phyloP scores from a whole-genome alignment of 2,797 vertebrate species.

The Pangasius sanitwongsei region DNA sequence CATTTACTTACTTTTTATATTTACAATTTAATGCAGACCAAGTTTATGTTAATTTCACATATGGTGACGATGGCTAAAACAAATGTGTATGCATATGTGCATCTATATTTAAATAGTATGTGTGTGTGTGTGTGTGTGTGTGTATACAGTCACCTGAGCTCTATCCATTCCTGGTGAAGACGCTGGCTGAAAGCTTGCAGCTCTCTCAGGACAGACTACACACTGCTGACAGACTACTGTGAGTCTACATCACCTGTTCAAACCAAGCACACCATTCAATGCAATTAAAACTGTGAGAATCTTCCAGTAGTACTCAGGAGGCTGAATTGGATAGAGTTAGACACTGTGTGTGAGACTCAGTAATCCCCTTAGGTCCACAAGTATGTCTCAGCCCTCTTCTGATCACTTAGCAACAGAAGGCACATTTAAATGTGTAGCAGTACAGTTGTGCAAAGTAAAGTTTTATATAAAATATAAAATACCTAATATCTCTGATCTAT shows the following conservation, averaged over 20 bases:
- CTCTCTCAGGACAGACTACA: conserved; percentile 53
- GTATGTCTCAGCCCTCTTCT: background rate
- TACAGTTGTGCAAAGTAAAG: background rate
- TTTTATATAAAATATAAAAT: too few species aligned
- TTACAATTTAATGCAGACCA: background rate
- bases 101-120: background rate
- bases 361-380: background rate
- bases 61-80: too few species aligned
- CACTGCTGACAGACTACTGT: conserved; percentile 76
- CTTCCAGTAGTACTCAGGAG: background rate
- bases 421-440: too few species aligned
- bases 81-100: too few species aligned
- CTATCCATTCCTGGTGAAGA: conserved; percentile 78
- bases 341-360: background rate
- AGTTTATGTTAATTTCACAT: too few species aligned
- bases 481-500: too few species aligned
- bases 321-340: background rate
- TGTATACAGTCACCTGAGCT: conserved; percentile 74
- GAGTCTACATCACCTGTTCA: conserved; percentile 47
- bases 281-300: background rate
- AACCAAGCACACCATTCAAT: background rate
- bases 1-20: background rate
- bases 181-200: conserved; percentile 73
- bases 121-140: conserved; percentile 14
- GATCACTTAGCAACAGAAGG: background rate